Conservation (phyloP, 2,888 invertebrate genomes). For the Apodemia zela region DNA sequence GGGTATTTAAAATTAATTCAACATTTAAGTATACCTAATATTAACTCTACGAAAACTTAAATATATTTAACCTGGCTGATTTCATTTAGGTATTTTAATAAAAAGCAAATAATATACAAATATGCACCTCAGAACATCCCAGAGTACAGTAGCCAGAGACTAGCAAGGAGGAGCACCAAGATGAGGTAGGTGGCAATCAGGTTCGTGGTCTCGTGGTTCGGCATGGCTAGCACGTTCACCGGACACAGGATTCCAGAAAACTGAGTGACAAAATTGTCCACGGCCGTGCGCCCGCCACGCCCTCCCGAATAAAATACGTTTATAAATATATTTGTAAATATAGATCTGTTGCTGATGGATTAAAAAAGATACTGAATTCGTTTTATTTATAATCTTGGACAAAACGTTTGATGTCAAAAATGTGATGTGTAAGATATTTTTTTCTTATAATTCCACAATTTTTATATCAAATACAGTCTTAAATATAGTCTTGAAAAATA, state of each 20-base stretch:
- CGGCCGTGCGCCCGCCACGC: slow-evolving; percentile 50
- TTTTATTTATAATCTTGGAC: neutral
- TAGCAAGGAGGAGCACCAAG: slow-evolving; percentile 82
- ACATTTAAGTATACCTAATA: no score
- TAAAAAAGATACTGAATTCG: slow-evolving; percentile 2
- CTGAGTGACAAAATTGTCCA: slow-evolving; percentile 49
- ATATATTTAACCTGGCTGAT: no score
- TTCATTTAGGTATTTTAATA: neutral
- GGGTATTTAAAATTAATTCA: no score
- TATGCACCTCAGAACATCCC: slow-evolving; percentile 77
- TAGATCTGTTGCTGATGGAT: slow-evolving; percentile 45
- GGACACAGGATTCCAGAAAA: slow-evolving; percentile 61
- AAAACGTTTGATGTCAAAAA: no score
- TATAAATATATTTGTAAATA: slow-evolving; percentile 59
- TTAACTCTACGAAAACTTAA: no score
- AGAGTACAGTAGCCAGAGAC: slow-evolving; percentile 85
- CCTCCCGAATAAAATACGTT: slow-evolving; percentile 49
- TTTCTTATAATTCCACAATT: no score
- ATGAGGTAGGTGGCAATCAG: slow-evolving; percentile 86
- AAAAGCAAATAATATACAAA: slow-evolving; percentile 2
- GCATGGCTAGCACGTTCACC: slow-evolving; percentile 62
- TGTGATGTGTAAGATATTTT: no score
- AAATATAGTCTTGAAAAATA: no score
- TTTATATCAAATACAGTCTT: no score
- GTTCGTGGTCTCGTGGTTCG: slow-evolving; percentile 82